Percentiles rank a stretch among this genome's conserved stretches.
These are phyloP conservation scores for Cydia strobilella DNA, from an alignment of 1,140 invertebrate species.

Conservation along the genomic window DNA sequence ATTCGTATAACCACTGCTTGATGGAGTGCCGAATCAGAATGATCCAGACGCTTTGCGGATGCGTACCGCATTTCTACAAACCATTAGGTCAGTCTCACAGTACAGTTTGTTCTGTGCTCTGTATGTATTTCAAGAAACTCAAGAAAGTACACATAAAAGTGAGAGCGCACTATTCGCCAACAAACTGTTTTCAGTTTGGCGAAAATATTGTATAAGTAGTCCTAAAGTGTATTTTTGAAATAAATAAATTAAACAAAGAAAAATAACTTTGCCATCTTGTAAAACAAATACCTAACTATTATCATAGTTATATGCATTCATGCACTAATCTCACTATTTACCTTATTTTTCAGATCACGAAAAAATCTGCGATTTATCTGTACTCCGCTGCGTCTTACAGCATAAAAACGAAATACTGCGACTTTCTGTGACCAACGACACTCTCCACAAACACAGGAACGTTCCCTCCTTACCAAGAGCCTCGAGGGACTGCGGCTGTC, in stretches of 20 bases:
- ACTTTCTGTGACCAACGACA: constrained; percentile 50
- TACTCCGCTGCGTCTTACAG: constrained; percentile 55
- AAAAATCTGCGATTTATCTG: constrained; percentile 55
- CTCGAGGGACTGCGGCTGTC: constrained; percentile 58
- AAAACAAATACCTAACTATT: too few relatives aligned
- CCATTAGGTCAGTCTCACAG: constrained; percentile 61
- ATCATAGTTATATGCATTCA: too few relatives aligned
- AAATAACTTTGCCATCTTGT: too few relatives aligned
- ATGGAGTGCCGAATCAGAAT: constrained; percentile 83
- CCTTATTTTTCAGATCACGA: constrained; percentile 50
- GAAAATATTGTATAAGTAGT: too few relatives aligned
- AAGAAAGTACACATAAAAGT: too few relatives aligned
- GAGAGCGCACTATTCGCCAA: too few relatives aligned
- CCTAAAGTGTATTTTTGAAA: too few relatives aligned
- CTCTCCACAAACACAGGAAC: constrained; percentile 43
- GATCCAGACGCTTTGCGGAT: constrained; percentile 81
- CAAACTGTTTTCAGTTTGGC: too few relatives aligned
- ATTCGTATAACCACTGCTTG: constrained; percentile 83
- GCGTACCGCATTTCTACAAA: constrained; percentile 83
- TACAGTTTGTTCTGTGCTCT: too few relatives aligned
- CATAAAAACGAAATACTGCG: constrained; percentile 59
- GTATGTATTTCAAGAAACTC: too few relatives aligned
- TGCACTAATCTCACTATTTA: too few relatives aligned
- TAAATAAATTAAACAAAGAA: too few relatives aligned
- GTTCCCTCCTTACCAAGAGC: constrained; percentile 49